Evolutionary conservation across 1,140 invertebrate species (phyloP).

Genomic region (Pararge aegeria): DNA sequence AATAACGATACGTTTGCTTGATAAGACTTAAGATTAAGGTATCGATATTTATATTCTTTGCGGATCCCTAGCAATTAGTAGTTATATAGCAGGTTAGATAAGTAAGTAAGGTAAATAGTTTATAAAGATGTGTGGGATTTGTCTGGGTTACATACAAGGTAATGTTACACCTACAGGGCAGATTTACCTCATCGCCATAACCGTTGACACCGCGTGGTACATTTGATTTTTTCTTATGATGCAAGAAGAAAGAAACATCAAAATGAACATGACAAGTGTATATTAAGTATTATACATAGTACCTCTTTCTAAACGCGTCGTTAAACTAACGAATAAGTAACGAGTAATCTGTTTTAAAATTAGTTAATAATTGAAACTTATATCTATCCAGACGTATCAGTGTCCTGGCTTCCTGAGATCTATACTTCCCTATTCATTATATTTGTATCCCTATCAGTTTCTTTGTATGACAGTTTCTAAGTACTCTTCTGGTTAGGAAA

Average conservation of each 20-base stretch:
- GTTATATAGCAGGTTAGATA: not conserved
- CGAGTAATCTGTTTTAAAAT: too few relatives aligned
- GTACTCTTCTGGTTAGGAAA: too few relatives aligned
- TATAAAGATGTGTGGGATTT: constrained; percentile 7
- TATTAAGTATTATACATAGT: constrained; percentile 36
- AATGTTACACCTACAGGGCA: constrained; percentile 56
- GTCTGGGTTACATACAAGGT: constrained; percentile 22
- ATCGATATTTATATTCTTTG: too few relatives aligned
- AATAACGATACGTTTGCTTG: too few relatives aligned
- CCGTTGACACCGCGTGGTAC: constrained; percentile 94
- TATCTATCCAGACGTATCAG: too few relatives aligned
- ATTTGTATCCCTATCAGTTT: too few relatives aligned
- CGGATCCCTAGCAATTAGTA: too few relatives aligned
- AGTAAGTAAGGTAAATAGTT: not conserved
- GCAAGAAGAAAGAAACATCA: constrained; percentile 81
- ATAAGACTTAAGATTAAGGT: too few relatives aligned
- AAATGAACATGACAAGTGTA: constrained; percentile 76
- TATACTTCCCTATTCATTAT: too few relatives aligned
- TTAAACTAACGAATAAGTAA: not conserved
- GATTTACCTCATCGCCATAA: constrained; percentile 94
- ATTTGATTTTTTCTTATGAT: constrained; percentile 89
- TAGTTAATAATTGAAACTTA: too few relatives aligned
- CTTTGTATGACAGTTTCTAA: too few relatives aligned
- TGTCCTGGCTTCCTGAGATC: too few relatives aligned
- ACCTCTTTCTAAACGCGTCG: not conserved